Conservation (phyloP, 2,888 invertebrate species). For the Oxytorus armatus region DNA sequence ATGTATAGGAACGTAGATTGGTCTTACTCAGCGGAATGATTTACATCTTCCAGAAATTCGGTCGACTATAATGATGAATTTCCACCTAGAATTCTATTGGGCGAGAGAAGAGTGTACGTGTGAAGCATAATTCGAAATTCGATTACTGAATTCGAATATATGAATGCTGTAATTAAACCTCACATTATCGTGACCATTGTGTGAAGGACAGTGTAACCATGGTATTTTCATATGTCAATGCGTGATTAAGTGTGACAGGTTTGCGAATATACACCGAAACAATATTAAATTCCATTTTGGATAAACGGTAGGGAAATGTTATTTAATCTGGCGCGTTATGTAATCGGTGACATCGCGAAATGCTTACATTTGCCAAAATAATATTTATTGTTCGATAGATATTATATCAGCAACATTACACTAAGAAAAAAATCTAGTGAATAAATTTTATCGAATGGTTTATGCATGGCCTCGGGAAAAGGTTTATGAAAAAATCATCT, state of each 20-base stretch:
- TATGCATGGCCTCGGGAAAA: background rate
- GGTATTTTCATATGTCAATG: slow-evolving; percentile 45
- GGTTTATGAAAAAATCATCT: background rate
- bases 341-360: background rate
- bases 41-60: background rate
- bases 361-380: background rate
- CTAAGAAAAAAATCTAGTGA: background rate
- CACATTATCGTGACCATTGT: slow-evolving; percentile 39
- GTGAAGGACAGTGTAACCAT: slow-evolving; percentile 37
- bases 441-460: background rate
- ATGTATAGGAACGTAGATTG: slow-evolving; percentile 6
- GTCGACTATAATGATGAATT: slow-evolving; percentile 31
- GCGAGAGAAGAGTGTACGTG: background rate
- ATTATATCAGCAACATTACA: background rate
- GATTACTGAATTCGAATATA: too few species aligned
- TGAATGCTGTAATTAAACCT: slow-evolving; percentile 59
- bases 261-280: slow-evolving; percentile 5
- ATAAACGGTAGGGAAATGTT: slow-evolving; percentile 21
- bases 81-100: slow-evolving; percentile 24
- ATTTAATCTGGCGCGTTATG: background rate
- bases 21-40: slow-evolving; percentile 15
- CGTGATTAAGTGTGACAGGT: slow-evolving; percentile 52
- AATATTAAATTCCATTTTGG: slow-evolving; percentile 44
- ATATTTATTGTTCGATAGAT: background rate
- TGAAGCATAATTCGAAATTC: slow-evolving; percentile 46